Percentiles rank a stretch among this genome's conserved stretches.
Conservation (phyloP, 2,888 invertebrate genomes). For the Cactoblastis cactorum region DNA sequence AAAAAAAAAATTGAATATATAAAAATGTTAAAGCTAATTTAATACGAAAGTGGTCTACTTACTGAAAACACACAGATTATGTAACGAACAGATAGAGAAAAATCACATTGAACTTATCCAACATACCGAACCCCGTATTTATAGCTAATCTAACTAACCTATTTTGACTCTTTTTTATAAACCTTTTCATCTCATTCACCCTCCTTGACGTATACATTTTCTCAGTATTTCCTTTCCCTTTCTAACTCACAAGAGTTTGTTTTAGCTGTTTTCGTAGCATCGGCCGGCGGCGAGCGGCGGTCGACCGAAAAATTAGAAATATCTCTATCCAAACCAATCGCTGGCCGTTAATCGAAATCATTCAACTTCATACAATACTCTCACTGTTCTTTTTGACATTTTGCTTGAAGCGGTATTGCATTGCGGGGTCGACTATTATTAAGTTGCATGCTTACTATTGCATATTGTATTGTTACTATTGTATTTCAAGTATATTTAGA, state of each 20-base stretch:
- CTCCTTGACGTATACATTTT: conserved; percentile 24
- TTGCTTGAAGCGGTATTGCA: background rate
- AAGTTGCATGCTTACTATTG: background rate
- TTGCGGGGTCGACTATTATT: background rate
- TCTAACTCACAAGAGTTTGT: conserved; percentile 53
- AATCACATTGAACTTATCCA: too few species aligned
- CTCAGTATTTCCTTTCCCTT: conserved; percentile 42
- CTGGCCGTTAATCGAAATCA: conserved; percentile 36
- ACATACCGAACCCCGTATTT: too few species aligned
- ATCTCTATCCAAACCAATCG: conserved; percentile 57
- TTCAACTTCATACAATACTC: conserved; percentile 14
- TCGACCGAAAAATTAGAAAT: conserved; percentile 72
- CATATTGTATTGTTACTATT: too few species aligned
- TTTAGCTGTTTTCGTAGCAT: conserved; percentile 58
- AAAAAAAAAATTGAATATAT: too few species aligned
- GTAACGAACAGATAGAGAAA: too few species aligned
- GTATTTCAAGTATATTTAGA: too few species aligned
- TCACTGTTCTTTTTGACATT: background rate
- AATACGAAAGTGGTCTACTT: too few species aligned
- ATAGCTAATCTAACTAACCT: background rate
- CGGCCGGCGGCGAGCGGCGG: conserved; percentile 41
- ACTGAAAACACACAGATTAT: too few species aligned
- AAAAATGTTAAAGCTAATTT: too few species aligned
- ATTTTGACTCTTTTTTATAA: background rate
- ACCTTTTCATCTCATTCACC: background rate